Percentiles rank a stretch among this genome's conserved stretches.
Conservation (phyloP, 2,797 vertebrate genomes). For the Mionectes olivaceus region DNA sequence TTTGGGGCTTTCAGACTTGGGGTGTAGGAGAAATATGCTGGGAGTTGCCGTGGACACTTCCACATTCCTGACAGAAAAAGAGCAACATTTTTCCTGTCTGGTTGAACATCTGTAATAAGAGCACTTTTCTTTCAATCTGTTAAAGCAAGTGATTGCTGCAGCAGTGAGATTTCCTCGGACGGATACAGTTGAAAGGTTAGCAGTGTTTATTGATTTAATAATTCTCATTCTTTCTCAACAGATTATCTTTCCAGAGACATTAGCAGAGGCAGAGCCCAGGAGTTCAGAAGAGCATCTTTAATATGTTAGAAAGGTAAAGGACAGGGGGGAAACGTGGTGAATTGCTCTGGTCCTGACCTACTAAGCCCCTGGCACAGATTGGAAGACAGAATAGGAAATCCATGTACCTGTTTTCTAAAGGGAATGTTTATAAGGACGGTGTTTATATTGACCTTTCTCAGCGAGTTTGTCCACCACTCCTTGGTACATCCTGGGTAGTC, state of each 20-base stretch:
- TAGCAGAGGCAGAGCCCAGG: constrained; percentile 1
- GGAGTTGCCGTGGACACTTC: neutral
- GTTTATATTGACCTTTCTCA: constrained; percentile 27
- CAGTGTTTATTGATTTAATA: constrained; percentile 71
- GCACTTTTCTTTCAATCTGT: neutral
- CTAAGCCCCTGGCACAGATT: neutral
- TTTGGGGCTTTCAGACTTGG: neutral
- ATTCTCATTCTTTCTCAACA: constrained; percentile 57
- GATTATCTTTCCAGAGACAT: constrained; percentile 59
- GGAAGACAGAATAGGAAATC: constrained; percentile 14
- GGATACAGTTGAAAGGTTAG: constrained; percentile 59
- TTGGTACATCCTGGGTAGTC: neutral
- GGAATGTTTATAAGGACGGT: neutral
- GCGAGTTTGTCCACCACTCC: neutral
- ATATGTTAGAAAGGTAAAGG: constrained; percentile 6
- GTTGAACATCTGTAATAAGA: constrained; percentile 21
- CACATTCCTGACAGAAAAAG: neutral
- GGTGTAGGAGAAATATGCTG: neutral
- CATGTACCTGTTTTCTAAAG: constrained; percentile 3
- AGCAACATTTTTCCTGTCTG: neutral
- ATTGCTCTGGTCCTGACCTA: constrained; percentile 29
- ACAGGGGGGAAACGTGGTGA: neutral
- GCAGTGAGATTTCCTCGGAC: constrained; percentile 21
- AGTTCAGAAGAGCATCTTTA: neutral
- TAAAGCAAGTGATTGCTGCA: neutral